Percentiles rank a stretch among this genome's conserved stretches.
Conservation (phyloP, 2,888 invertebrate species). For the Coremacera marginata region DNA sequence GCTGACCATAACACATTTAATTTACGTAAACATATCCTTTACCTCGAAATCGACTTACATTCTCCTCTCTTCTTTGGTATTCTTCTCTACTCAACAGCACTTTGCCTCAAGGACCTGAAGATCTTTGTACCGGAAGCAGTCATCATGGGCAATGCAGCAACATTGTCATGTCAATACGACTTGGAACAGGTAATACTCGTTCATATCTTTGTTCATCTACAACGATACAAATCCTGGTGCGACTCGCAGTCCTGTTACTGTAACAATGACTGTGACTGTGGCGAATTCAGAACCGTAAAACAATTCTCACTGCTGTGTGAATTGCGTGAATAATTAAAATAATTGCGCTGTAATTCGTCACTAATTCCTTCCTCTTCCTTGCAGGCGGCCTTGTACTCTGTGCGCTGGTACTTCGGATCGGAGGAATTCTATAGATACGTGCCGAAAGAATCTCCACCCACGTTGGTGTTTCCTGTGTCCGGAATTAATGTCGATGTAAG, state of each 20-base stretch:
- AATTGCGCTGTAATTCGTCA: slow-evolving; percentile 54
- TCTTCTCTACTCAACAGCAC: slow-evolving; percentile 54
- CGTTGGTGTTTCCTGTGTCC: slow-evolving; percentile 72
- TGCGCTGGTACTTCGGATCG: slow-evolving; percentile 75
- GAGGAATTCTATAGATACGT: slow-evolving; percentile 76
- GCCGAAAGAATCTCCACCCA: slow-evolving; percentile 73
- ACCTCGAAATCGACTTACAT: not conserved
- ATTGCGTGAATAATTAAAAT: slow-evolving; percentile 51
- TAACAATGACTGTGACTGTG: not conserved
- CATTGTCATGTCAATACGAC: slow-evolving; percentile 69
- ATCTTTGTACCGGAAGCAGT: slow-evolving; percentile 70
- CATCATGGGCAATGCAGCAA: slow-evolving; percentile 69
- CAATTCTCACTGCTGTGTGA: slow-evolving; percentile 12
- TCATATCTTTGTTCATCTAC: not conserved
- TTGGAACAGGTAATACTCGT: slow-evolving; percentile 66
- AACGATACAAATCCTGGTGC: not conserved
- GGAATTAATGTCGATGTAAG: slow-evolving; percentile 76
- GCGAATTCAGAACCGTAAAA: not conserved
- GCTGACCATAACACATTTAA: too few species aligned
- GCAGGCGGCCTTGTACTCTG: slow-evolving; percentile 72
- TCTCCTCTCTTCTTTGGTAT: not conserved
- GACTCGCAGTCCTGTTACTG: not conserved
- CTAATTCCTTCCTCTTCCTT: slow-evolving; percentile 50
- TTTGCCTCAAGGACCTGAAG: slow-evolving; percentile 69
- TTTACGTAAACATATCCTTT: too few species aligned